These are phyloP conservation scores for Diploptera punctata DNA, from an alignment of 2,888 invertebrate genomes.

Conservation along the genomic window DNA sequence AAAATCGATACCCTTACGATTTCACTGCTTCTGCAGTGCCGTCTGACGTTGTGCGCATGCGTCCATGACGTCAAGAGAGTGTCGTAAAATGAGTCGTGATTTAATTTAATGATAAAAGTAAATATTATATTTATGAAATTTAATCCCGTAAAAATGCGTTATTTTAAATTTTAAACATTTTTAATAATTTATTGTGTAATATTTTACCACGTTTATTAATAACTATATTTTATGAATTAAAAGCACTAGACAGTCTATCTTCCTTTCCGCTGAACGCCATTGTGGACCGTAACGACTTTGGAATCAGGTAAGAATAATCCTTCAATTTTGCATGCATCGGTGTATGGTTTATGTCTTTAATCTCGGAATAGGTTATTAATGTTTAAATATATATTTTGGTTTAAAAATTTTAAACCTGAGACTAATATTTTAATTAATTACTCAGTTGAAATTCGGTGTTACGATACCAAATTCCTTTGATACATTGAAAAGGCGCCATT, in stretches of 20 bases:
- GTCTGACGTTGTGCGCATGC: slow-evolving; percentile 58
- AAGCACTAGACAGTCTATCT: slow-evolving; percentile 8
- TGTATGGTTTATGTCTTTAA: slow-evolving; percentile 60
- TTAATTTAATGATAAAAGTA: neutral
- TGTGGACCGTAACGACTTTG: slow-evolving; percentile 83
- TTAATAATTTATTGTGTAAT: neutral
- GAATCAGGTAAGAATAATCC: slow-evolving; percentile 69
- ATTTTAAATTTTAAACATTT: neutral
- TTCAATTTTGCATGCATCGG: slow-evolving; percentile 72
- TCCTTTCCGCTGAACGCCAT: slow-evolving; percentile 67
- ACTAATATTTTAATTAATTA: slow-evolving; percentile 58
- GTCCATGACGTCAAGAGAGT: slow-evolving; percentile 53
- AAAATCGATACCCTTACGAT: slow-evolving; percentile 82
- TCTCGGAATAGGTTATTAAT: slow-evolving; percentile 52
- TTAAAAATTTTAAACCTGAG: slow-evolving; percentile 56
- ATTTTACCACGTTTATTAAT: neutral
- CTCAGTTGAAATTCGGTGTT: slow-evolving; percentile 63
- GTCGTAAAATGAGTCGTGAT: slow-evolving; percentile 13
- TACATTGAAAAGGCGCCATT: slow-evolving; percentile 69
- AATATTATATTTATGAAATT: neutral
- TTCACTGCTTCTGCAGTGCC: slow-evolving; percentile 66
- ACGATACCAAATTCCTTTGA: slow-evolving; percentile 73
- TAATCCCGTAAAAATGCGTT: neutral
- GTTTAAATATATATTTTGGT: slow-evolving; percentile 43
- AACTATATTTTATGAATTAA: slow-evolving; percentile 10